Conservation (phyloP, 1,140 invertebrate species). For the Drosophila saltans region DNA sequence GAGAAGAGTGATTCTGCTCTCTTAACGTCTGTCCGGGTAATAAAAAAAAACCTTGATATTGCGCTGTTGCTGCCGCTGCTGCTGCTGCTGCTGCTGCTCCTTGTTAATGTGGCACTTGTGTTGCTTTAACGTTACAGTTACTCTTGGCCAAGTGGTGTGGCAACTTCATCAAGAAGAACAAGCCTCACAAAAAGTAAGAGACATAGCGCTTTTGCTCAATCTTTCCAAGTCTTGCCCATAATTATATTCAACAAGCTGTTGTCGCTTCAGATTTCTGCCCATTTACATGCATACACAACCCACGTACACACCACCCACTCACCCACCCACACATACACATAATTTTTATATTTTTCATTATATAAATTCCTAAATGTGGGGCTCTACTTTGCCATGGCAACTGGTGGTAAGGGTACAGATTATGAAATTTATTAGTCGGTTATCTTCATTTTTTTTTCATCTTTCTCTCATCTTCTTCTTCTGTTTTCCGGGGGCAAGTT, state of each 20-base stretch:
- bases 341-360: constrained; percentile 15
- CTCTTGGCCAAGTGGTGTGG: constrained; percentile 71
- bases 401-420: constrained; percentile 41
- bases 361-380: background rate
- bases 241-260: constrained; percentile 81
- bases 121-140: constrained; percentile 49
- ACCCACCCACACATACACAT: constrained; percentile 41
- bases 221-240: constrained; percentile 58
- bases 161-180: constrained; percentile 64
- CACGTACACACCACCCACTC: background rate
- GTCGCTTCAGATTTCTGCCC: constrained; percentile 56
- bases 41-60: constrained; percentile 59
- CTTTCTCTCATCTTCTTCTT: too few relatives aligned
- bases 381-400: constrained; percentile 1
- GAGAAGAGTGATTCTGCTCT: constrained; percentile 15
- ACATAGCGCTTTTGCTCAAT: constrained; percentile 58
- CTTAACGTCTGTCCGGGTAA: constrained; percentile 50
- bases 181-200: constrained; percentile 10
- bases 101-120: constrained; percentile 60
- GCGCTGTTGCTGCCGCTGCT: constrained; percentile 32
- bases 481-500: constrained; percentile 38
- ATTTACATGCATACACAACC: constrained; percentile 11
- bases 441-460: constrained; percentile 40
- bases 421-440: constrained; percentile 72
- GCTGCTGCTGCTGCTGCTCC: constrained; percentile 32